Conservation (phyloP, 2,797 vertebrate species). For the Chelidonichthys spinosus region DNA sequence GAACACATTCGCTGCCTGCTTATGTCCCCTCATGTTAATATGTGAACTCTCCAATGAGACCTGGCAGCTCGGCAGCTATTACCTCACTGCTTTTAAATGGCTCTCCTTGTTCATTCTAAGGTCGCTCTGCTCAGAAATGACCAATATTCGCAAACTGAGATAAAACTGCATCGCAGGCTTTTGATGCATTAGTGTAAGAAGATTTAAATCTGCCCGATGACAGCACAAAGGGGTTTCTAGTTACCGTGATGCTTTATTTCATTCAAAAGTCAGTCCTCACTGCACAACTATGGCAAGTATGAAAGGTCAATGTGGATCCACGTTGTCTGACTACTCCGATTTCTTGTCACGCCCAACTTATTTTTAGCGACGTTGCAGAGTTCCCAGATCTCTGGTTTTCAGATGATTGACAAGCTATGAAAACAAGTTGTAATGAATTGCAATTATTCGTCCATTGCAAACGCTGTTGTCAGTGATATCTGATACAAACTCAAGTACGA, state of each 20-base stretch:
- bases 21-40: conserved; percentile 50
- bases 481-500: not conserved
- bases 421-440: not conserved
- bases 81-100: conserved; percentile 53
- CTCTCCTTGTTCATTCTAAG: conserved; percentile 26
- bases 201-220: too few relatives aligned
- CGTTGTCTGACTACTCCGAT: not conserved
- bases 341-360: not conserved
- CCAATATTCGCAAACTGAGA: too few relatives aligned
- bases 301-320: conserved; percentile 10
- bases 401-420: not conserved
- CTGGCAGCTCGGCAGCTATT: conserved; percentile 59
- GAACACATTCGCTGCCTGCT: conserved; percentile 67
- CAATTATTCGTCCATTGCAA: not conserved
- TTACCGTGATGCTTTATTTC: too few relatives aligned
- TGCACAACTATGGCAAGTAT: not conserved
- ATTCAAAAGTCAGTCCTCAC: conserved; percentile 1
- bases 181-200: too few relatives aligned
- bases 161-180: too few relatives aligned
- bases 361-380: not conserved
- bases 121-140: conserved; percentile 14
- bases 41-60: conserved; percentile 38
- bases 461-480: not conserved
- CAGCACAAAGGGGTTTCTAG: too few relatives aligned
- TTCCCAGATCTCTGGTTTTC: not conserved